Conservation (phyloP, 2,113 vertebrate genomes). For the Alectura lathami region DNA sequence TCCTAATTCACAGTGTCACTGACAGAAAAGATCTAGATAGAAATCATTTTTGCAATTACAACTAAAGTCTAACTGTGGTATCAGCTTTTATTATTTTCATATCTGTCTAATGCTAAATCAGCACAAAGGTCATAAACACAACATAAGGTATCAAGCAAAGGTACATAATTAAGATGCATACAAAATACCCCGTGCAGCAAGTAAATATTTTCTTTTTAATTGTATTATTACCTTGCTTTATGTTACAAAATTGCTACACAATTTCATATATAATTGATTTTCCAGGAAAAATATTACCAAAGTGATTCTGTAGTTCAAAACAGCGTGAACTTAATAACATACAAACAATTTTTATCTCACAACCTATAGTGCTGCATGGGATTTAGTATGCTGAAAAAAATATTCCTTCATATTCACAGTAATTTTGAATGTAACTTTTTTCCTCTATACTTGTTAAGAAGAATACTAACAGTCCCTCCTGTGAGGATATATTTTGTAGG, state of each 20-base stretch:
- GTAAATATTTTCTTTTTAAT: conserved; percentile 83
- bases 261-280: conserved; percentile 82
- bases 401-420: conserved; percentile 33
- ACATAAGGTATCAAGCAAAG: conserved; percentile 68
- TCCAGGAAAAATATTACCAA: conserved; percentile 69
- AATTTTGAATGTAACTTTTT: conserved; percentile 45
- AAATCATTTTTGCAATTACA: conserved; percentile 73
- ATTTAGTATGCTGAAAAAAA: conserved; percentile 24
- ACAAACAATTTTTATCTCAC: conserved; percentile 68
- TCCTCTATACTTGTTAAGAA: conserved; percentile 23
- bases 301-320: conserved; percentile 65
- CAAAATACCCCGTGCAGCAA: conserved; percentile 65
- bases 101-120: conserved; percentile 68
- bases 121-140: conserved; percentile 73
- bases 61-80: conserved; percentile 60
- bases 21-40: conserved; percentile 55
- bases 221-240: conserved; percentile 81
- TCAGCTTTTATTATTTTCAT: conserved; percentile 74
- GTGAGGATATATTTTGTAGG: conserved; percentile 28
- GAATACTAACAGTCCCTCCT: neutral
- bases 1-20: conserved; percentile 52
- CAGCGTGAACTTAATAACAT: conserved; percentile 67
- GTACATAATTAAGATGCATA: conserved; percentile 75
- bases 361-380: conserved; percentile 41
- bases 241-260: conserved; percentile 76